Evolutionary conservation across 1,140 invertebrate genomes (phyloP).

Genomic region (Conopomorpha cramerella): DNA sequence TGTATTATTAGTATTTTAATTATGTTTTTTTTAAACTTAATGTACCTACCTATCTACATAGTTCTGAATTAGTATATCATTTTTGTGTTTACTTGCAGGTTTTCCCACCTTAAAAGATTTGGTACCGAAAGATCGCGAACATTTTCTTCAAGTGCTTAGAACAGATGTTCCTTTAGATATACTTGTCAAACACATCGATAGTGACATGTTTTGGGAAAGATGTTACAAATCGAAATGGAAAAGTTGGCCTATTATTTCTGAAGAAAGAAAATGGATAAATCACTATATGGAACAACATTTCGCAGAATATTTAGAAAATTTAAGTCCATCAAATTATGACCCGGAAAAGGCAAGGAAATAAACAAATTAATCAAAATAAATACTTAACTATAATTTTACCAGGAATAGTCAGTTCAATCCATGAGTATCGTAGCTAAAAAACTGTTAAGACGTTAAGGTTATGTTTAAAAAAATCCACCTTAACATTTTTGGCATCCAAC

Average conservation of each 20-base stretch:
- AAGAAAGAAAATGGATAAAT: conserved; percentile 48
- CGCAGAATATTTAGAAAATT: conserved; percentile 49
- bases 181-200: conserved; percentile 48
- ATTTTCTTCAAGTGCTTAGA: conserved; percentile 46
- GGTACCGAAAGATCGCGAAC: conserved; percentile 43
- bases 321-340: conserved; percentile 53
- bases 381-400: too few relatives aligned
- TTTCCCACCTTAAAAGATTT: conserved; percentile 29
- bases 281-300: conserved; percentile 51
- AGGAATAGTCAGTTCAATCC: too few relatives aligned
- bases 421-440: too few relatives aligned
- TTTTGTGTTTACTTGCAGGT: too few relatives aligned
- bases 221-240: conserved; percentile 43
- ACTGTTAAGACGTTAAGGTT: too few relatives aligned
- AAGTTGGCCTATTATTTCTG: conserved; percentile 18
- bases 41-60: neutral
- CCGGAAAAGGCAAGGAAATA: conserved; percentile 46
- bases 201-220: conserved; percentile 56
- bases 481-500: too few relatives aligned
- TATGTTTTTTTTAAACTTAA: conserved; percentile 4
- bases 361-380: too few relatives aligned
- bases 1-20: neutral
- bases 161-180: conserved; percentile 44
- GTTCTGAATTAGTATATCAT: conserved; percentile 4
- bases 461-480: too few relatives aligned